Base-by-base conservation (phyloP, 2,797 vertebrate genomes). In the Microcaecilia unicolor region DNA sequence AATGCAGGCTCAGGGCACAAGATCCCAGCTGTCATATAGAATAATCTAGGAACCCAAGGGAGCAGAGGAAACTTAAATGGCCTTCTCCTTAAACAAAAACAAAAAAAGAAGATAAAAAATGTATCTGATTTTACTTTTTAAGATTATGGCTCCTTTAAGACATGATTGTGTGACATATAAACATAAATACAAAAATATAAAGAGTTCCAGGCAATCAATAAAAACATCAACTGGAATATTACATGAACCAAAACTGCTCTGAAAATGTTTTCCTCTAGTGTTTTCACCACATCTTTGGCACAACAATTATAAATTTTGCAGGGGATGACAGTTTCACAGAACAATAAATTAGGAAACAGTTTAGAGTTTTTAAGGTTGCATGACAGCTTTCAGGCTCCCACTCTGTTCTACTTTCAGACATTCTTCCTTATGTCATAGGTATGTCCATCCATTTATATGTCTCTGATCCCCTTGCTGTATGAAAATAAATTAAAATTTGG, bases 111-210 rank as follows among this genome's bases (percentile, higher is more conserved):
- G n/a, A n/a, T n/a, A n/a, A 30, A 31, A 29, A 16, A 39, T 20
- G 39, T 30, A 15, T 34, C 7, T 34, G 18, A 33, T 43, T 11
- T 22, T 44, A 15, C 19, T 49, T 39, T 18, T 52, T 53, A 37
- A 36, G 22, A 41, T 29, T n/a, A n/a, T n/a, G n/a, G n/a, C n/a
- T n/a, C n/a, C n/a, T n/a, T n/a, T 31, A 58, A 58, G 63, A 62
- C 58, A 22, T 38, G 44, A 59, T 55, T 72, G 47, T 57, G 21
- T 68, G 55, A 48, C 31, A 48, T 16, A 31, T 28, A 69, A 44
- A 60, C 61, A 51, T 52, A 47, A n/a, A n/a, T n/a, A n/a, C n/a
- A n/a, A n/a, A n/a, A n/a, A n/a, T n/a, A n/a, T n/a, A 64, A 70
- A 17, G 13, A 13, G 28, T 1, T 14, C 41, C 37, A 45, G 20